These are phyloP conservation scores for Misgurnus anguillicaudatus DNA, from an alignment of 2,113 vertebrate genomes.

Conservation along the genomic window DNA sequence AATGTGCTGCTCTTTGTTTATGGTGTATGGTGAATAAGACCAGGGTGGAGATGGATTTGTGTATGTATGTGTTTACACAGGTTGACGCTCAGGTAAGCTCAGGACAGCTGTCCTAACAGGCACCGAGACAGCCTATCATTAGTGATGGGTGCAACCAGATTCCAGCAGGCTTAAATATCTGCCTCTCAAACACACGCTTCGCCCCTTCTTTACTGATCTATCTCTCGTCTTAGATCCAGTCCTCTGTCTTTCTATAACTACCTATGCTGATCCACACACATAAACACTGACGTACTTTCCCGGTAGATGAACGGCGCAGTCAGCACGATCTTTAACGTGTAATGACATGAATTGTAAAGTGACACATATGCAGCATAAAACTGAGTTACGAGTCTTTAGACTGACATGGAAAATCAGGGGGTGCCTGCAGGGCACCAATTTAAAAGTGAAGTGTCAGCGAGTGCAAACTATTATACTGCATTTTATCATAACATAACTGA, in stretches of 20 bases:
- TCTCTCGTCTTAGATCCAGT: not conserved
- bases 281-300: conserved; percentile 3
- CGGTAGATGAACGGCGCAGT: conserved; percentile 5
- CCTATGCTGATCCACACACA: not conserved
- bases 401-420: not conserved
- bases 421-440: not conserved
- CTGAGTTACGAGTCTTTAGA: not conserved
- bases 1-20: conserved; percentile 42
- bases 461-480: not conserved
- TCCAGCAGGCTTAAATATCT: conserved; percentile 57
- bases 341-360: conserved; percentile 19
- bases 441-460: not conserved
- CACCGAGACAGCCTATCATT: conserved; percentile 55
- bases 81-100: conserved; percentile 50
- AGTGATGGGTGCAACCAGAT: conserved; percentile 53
- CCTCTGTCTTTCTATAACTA: conserved; percentile 1
- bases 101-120: conserved; percentile 59
- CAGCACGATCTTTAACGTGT: conserved; percentile 32
- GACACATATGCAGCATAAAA: not conserved
- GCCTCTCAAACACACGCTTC: conserved; percentile 33
- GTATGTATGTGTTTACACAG: conserved; percentile 48
- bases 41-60: conserved; percentile 45
- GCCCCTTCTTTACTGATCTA: conserved; percentile 25
- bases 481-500: not conserved
- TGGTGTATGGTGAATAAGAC: not conserved